Percentiles rank a stretch among this genome's conserved stretches.
phyloP scores from a whole-genome alignment of 1,140 invertebrate genomes.

The Manduca sexta region DNA sequence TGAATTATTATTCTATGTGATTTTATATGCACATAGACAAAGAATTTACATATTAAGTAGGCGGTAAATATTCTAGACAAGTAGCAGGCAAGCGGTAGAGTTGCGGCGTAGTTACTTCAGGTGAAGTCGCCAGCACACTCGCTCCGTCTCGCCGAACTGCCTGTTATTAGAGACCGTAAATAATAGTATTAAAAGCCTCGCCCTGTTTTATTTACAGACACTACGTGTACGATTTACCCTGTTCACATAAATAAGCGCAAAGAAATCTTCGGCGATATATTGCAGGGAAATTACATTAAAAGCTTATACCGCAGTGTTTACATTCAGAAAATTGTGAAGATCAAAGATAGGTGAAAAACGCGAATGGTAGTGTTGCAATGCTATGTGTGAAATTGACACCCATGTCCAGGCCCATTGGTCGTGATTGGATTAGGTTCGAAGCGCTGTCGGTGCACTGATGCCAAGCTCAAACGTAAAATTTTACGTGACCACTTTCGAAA shows the following conservation, averaged over 20 bases:
- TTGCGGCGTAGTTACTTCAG: slow-evolving; percentile 26
- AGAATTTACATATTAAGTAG: slow-evolving; percentile 5
- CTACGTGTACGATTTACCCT: slow-evolving; percentile 41
- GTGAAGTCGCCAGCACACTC: slow-evolving; percentile 15
- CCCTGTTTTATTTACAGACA: slow-evolving; percentile 55
- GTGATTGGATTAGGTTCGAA: slow-evolving; percentile 65
- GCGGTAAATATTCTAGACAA: slow-evolving; percentile 53
- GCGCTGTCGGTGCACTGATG: slow-evolving; percentile 47
- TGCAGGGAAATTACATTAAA: not conserved
- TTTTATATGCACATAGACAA: too few species aligned
- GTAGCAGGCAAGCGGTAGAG: slow-evolving; percentile 34
- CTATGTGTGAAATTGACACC: slow-evolving; percentile 49
- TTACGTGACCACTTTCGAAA: slow-evolving; percentile 67
- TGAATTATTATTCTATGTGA: too few species aligned
- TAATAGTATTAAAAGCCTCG: slow-evolving; percentile 58
- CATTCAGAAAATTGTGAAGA: slow-evolving; percentile 6
- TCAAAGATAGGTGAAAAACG: slow-evolving; percentile 9
- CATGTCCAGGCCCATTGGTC: slow-evolving; percentile 49
- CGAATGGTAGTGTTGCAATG: slow-evolving; percentile 12
- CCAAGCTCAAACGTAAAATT: slow-evolving; percentile 65
- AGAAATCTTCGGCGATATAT: slow-evolving; percentile 3
- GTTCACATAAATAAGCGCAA: slow-evolving; percentile 29
- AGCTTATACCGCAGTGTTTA: not conserved
- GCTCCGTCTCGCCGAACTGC: slow-evolving; percentile 8
- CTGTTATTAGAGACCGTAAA: slow-evolving; percentile 63